phyloP scores from a whole-genome alignment of 1,140 invertebrate species.

The Lasioglossum albipes region DNA sequence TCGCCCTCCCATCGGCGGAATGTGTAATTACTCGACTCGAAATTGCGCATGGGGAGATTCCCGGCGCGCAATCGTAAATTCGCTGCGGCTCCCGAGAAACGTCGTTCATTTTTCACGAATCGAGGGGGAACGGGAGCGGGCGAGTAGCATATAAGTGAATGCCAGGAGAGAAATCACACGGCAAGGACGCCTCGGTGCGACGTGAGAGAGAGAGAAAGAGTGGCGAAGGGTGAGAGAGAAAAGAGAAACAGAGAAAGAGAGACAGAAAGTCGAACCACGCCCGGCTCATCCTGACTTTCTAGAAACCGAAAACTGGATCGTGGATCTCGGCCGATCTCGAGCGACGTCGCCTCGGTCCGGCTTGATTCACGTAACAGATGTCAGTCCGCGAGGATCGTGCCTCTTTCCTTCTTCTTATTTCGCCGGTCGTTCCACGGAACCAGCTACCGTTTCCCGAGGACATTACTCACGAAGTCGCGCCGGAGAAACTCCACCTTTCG shows the following conservation, averaged over 20 bases:
- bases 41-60: too few species aligned
- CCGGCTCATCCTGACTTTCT: conserved; percentile 74
- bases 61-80: too few species aligned
- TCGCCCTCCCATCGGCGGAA: too few species aligned
- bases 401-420: conserved; percentile 51
- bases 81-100: too few species aligned
- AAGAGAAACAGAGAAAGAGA: neutral
- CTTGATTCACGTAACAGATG: conserved; percentile 64
- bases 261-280: conserved; percentile 58
- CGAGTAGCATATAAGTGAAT: conserved; percentile 64
- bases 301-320: conserved; percentile 77
- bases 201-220: neutral
- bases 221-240: conserved; percentile 40
- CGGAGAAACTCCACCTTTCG: conserved; percentile 55
- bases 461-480: conserved; percentile 51
- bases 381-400: conserved; percentile 50
- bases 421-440: conserved; percentile 46
- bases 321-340: conserved; percentile 58
- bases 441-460: conserved; percentile 54
- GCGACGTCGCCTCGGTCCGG: conserved; percentile 31
- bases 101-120: too few species aligned
- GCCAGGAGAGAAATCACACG: conserved; percentile 73
- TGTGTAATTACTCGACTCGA: too few species aligned
- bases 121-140: too few species aligned
- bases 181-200: conserved; percentile 66